These are phyloP conservation scores for Caradrina clavipalpis DNA, from an alignment of 2,888 invertebrate species.

Conservation along the genomic window DNA sequence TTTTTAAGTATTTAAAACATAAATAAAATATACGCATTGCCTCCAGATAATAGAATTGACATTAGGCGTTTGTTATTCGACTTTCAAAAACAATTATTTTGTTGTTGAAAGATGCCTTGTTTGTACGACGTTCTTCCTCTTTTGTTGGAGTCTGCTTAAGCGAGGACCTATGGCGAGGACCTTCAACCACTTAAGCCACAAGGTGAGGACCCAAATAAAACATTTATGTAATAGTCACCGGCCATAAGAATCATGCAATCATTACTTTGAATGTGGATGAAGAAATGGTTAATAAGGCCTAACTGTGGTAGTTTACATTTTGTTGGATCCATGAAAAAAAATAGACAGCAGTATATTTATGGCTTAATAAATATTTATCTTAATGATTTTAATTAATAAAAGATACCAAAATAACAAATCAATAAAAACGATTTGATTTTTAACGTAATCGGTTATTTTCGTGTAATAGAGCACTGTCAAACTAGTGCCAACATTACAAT, in stretches of 20 bases:
- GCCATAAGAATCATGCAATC: too few relatives aligned
- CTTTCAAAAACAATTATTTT: slow-evolving; percentile 40
- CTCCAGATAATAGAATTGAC: slow-evolving; percentile 23
- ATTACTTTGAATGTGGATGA: too few relatives aligned
- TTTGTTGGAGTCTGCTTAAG: background rate
- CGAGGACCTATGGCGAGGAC: too few relatives aligned
- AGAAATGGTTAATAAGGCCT: too few relatives aligned
- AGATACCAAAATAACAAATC: rapidly evolving
- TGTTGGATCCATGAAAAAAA: too few relatives aligned
- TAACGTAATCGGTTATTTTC: background rate
- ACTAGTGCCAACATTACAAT: slow-evolving; percentile 2
- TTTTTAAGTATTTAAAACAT: slow-evolving; percentile 34
- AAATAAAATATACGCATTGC: slow-evolving; percentile 47
- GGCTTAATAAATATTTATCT: too few relatives aligned
- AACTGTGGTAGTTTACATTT: too few relatives aligned
- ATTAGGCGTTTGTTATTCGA: slow-evolving; percentile 36
- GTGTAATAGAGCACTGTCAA: slow-evolving; percentile 23
- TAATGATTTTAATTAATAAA: too few relatives aligned
- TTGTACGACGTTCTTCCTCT: background rate
- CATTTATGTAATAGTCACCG: too few relatives aligned
- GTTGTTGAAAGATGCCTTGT: background rate
- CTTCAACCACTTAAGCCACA: too few relatives aligned
- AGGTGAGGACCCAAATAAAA: too few relatives aligned
- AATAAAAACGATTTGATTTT: background rate
- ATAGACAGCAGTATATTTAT: too few relatives aligned